Evolutionary conservation across 2,888 invertebrate species (phyloP).

Genomic region (Myopa tessellatipennis): DNA sequence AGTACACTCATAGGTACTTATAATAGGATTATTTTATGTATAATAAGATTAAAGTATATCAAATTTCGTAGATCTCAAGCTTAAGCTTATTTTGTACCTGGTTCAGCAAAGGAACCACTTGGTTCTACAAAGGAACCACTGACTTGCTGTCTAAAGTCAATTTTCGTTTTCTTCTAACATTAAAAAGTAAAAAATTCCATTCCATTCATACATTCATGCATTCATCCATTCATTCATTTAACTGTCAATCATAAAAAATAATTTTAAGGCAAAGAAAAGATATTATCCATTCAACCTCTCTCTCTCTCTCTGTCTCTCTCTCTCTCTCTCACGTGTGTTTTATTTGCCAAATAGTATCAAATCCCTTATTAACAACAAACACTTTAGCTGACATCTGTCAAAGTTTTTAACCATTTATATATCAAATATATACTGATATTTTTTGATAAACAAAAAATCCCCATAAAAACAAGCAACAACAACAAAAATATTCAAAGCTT

Average conservation of each 20-base stretch:
- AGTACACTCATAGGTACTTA: background rate
- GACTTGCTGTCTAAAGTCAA: background rate
- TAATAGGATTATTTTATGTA: background rate
- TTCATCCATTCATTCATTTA: background rate
- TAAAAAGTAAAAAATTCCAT: background rate
- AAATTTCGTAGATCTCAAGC: background rate
- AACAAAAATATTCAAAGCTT: conserved; percentile 5
- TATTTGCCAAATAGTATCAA: background rate
- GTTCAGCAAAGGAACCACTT: no score
- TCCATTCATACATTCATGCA: background rate
- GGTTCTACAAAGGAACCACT: background rate
- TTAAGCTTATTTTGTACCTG: background rate
- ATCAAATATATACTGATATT: background rate
- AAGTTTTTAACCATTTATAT: conserved; percentile 32
- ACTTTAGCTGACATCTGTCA: conserved; percentile 34
- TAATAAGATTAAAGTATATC: background rate
- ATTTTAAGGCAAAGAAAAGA: no score
- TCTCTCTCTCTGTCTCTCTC: no score
- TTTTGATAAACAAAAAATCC: background rate
- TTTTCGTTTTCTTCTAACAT: background rate
- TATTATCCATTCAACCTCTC: no score
- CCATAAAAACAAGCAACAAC: background rate
- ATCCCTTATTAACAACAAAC: background rate
- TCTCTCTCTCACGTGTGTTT: no score
- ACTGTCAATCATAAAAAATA: background rate